Evolutionary conservation across 2,797 vertebrate genomes (phyloP).

Genomic region (Xyrichtys novacula): DNA sequence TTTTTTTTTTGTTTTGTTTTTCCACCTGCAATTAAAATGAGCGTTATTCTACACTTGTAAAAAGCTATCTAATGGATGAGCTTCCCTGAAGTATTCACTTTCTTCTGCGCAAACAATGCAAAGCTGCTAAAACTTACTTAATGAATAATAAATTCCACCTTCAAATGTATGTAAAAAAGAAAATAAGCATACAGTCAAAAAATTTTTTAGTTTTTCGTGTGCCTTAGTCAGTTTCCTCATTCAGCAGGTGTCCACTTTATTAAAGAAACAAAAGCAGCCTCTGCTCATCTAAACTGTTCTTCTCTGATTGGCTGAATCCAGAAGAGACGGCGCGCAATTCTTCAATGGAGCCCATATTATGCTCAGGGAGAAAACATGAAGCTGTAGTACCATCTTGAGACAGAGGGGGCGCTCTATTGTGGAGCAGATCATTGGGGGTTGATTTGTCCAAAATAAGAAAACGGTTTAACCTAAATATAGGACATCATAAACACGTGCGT

Average conservation of each 20-base stretch:
- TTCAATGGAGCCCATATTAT: neutral
- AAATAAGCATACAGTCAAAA: too few relatives aligned
- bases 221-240: neutral
- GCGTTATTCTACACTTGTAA: too few relatives aligned
- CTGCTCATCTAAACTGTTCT: neutral
- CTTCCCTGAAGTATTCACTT: too few relatives aligned
- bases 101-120: too few relatives aligned
- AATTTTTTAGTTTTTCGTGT: neutral
- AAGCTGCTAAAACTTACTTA: too few relatives aligned
- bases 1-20: too few relatives aligned
- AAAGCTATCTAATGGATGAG: too few relatives aligned
- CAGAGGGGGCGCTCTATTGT: conserved; percentile 51
- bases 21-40: too few relatives aligned
- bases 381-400: conserved; percentile 10
- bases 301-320: conserved; percentile 42
- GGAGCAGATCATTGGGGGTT: neutral
- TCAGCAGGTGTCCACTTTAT: neutral
- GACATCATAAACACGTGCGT: too few relatives aligned
- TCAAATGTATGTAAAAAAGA: too few relatives aligned
- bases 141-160: too few relatives aligned
- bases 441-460: neutral
- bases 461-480: too few relatives aligned
- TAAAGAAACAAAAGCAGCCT: neutral
- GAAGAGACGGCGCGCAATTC: neutral
- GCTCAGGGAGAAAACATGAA: accelerated